phyloP scores from a whole-genome alignment of 2,797 vertebrate genomes.

The Xenops minutus region DNA sequence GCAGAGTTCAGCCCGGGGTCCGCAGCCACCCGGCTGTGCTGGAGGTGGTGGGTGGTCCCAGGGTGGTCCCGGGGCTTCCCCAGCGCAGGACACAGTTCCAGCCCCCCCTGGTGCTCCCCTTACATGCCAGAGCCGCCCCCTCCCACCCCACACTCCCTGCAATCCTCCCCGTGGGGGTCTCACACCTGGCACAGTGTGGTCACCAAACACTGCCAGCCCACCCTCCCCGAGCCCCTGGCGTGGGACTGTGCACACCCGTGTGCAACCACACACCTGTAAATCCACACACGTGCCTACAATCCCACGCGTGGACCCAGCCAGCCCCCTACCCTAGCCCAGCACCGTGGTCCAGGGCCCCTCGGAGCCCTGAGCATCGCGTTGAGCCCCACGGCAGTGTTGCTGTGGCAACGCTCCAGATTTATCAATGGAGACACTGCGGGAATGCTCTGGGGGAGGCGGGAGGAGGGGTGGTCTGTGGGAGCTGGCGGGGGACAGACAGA shows the following conservation, averaged over 20 bases:
- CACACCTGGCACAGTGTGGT: background rate
- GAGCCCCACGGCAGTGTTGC: background rate
- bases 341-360: background rate
- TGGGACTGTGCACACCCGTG: background rate
- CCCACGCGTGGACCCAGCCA: fast-evolving
- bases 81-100: fast-evolving
- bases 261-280: background rate
- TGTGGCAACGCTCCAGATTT: conserved; percentile 29
- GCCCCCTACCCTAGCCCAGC: too few species aligned
- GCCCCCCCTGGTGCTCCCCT: fast-evolving
- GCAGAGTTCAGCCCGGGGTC: background rate
- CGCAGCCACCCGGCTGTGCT: background rate
- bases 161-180: background rate
- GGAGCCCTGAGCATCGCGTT: background rate
- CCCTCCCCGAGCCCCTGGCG: background rate
- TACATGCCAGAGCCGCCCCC: background rate
- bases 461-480: background rate
- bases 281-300: background rate
- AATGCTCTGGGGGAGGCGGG: background rate
- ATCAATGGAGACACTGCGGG: conserved; percentile 34
- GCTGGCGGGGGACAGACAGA: background rate
- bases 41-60: background rate
- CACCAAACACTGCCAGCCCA: background rate
- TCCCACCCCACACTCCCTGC: background rate
- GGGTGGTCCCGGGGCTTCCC: background rate